Base-by-base conservation (phyloP, 2,888 invertebrate species). In the Ennomos quercinarius region DNA sequence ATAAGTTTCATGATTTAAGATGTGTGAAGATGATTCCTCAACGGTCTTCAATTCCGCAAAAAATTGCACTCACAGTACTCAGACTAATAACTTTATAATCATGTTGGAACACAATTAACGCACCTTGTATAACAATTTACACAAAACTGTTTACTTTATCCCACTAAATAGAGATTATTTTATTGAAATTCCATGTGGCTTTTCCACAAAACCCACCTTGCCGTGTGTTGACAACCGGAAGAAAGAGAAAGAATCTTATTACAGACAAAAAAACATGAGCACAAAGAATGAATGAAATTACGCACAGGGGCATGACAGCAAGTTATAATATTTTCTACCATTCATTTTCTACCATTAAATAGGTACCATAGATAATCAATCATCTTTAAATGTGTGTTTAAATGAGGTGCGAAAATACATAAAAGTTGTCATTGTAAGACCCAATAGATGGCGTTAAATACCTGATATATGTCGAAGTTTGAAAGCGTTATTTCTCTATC, bases 161-260 rank as follows among this genome's bases (percentile, higher is more conserved):
- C 60, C 72, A 57, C 57, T 58, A 66, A 70, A 64, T 65, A 44
- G 66, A 67, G 65, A 64, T 71, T 69, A 71, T 73, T 73, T 74
- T 66, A 74, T 63, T 61, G 64, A 76, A 81, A 86, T 83, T 84
- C 89, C 91, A 92, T 88, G 91, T 80, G 91, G 86, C 71, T 75
- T 71, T 67, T 62, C 56, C 61, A 75, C 67, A 72, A 81, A 79
- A 86, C 89, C 77, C 80, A 92, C 91, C 91, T 89, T 90, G 89
- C 84, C 86, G 84, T 79, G 77, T 78, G 83, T 87, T 89, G 87
- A 81, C 90, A 87, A 78, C 91, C 87, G 89, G 87, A 90, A 90
- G 86, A 91, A 89, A 89, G 88, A 86, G 27, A 27, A 27, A 6
- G 27, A 27, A 27, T 27, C 6, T 6, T 27, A 27, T 6, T 27